Evolutionary conservation across 2,888 invertebrate species (phyloP), one percentile per base, ranked within the genome.

Genomic region (Cataglyphis livida): DNA sequence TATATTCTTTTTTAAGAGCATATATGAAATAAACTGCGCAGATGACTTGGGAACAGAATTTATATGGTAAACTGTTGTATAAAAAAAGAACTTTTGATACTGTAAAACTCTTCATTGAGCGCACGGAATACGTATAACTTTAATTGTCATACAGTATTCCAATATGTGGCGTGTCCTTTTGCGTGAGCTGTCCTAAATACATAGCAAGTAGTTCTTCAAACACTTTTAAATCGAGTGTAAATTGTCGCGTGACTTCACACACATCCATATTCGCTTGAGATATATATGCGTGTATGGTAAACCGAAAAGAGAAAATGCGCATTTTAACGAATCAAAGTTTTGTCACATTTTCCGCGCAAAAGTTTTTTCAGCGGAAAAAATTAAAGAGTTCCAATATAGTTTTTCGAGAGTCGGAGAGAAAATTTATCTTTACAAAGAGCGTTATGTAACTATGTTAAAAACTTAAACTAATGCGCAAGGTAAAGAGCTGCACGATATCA

Each of bases 241-340:
- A 76, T 61, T 10, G 9, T 25, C 44, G 6, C 32, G 44, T 15
- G 1, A 44, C 21, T 2, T 38, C 25, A 38, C 75, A 10, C 64
- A 64, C 38, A 15, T 54, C 0, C n/a, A 25, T 51, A 64, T 66
- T 68, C 54, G 41, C 10, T 82, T 66, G 61, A 75, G 70, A 21
- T 21, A 21, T 21, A 54, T 65, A 65, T 65, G 25, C n/a, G 25
- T 25, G 7, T 48, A 12, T 10, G 51, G 44, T n/a, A 28, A 38
- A 32, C 41, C 0, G 51, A 65, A 35, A 28, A 59, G 48, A 15
- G n/a, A n/a, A 65, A 81, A 62, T 59, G 59, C 66, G 35, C 68
- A 81, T 85, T 88, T 83, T 83, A 84, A 85, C 65, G 79, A 76
- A 83, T 68, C 25, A 61, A 66, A 73, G 65, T 57, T 79, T 71